Percentiles rank a stretch among this genome's conserved stretches.
Conservation (phyloP, 1,140 invertebrate species). For the Aleiodes sp. region DNA sequence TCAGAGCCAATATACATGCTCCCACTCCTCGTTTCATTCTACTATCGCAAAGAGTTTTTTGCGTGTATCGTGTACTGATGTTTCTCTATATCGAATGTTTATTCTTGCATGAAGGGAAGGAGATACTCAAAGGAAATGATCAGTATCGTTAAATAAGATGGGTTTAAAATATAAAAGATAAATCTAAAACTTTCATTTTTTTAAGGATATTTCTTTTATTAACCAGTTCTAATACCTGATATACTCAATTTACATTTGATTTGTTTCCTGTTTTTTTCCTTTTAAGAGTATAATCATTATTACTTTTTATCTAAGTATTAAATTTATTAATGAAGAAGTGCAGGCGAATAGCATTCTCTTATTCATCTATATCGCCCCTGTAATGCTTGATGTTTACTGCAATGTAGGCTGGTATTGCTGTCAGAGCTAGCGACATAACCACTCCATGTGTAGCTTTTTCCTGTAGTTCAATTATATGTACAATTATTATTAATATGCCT, state of each 20-base stretch:
- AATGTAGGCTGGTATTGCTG: background rate
- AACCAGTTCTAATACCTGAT: background rate
- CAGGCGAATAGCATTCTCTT: background rate
- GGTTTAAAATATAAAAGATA: background rate
- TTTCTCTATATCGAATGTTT: background rate
- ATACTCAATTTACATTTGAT: background rate
- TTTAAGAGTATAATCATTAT: too few relatives aligned
- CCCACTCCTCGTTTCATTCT: conserved; percentile 6
- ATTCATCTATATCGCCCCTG: background rate
- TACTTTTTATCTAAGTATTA: background rate
- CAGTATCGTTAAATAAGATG: background rate
- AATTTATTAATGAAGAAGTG: background rate
- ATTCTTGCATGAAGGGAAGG: background rate
- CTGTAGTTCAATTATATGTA: too few relatives aligned
- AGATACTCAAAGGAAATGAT: background rate
- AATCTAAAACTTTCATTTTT: background rate
- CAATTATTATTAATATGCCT: too few relatives aligned
- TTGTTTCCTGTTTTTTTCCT: too few relatives aligned
- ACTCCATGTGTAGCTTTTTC: background rate
- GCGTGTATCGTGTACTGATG: background rate
- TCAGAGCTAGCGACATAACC: background rate
- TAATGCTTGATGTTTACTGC: background rate
- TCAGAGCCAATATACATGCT: conserved; percentile 2
- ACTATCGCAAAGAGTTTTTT: background rate
- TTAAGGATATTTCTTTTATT: background rate